Base-by-base conservation (phyloP, 2,113 vertebrate species). In the Motacilla tschutschensis region DNA sequence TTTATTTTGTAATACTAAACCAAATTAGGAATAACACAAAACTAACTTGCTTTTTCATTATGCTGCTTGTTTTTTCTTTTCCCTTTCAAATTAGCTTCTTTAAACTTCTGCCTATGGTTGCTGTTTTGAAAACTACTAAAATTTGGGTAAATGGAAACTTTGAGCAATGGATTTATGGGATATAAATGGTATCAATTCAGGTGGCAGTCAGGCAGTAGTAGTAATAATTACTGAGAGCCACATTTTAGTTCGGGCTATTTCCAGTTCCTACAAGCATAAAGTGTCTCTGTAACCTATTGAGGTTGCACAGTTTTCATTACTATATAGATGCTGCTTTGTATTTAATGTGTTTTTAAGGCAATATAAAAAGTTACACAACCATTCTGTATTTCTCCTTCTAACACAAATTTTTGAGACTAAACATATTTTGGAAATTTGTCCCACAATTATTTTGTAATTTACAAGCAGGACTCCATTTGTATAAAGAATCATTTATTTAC, bases 161-260 rank as follows among this genome's bases (percentile, higher is more conserved):
- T 96, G 95, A 97, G 95, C 96, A 97, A 97, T 98, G 96, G 97
- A 97, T 97, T 95, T 94, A 94, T 97, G 96, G 97, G 97, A 97
- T 97, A 95, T 94, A 89, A 90, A 89, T 29, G 55, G 36, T 78
- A 72, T 53, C 51, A 70, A 85, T 84, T 66, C 48, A 83, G 79
- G 69, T 71, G 29, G 62, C 50, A 91, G 51, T 63, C 29, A 76
- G 60, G 55, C 57, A 13, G 33, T 46, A 28, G n/a, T 70, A 71
- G 35, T 54, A 83, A 43, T 51, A 17, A 81, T 44, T 65, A 62
- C 33, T 26, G 26, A 69, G 38, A 62, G 43, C 40, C 31, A 8
- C 50, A 6, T 70, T 86, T 91, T 62, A 54, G 15, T 25, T 62
- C 18, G 7, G 4, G 5, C 35, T 83, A 38, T 65, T 90, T 76